Evolutionary conservation across 2,113 vertebrate genomes (phyloP), one percentile per base, ranked within the genome.

Genomic region (Entosphenus tridentatus): DNA sequence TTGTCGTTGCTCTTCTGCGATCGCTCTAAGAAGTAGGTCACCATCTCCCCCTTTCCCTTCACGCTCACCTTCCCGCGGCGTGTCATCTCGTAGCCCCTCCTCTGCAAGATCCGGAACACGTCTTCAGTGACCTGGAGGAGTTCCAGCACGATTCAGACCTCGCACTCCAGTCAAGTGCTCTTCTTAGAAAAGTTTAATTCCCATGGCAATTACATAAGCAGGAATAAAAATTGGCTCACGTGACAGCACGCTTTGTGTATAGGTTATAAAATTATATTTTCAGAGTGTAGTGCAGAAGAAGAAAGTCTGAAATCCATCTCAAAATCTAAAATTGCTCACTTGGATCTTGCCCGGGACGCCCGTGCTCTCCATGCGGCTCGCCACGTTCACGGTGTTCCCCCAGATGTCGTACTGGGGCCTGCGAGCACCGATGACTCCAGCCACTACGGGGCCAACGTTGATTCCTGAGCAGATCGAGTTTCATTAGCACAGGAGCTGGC

Each of bases 381-480:
- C 93, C 75, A 98, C 93, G 8, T 98, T 98, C 69, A 98, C 93
- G 0, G 92, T 98, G 79, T 98, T 96, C 3, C 93, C 93, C 93
- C 93, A 98, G 73, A 98, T 98, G 75, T 98, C 93, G 11, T 98
- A 98, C 74, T 98, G 92, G 10, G 92, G 93, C 71, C 93, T 82
- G 55, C 93, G 82, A 14, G 93, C 93, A 16, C 93, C 93, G 1
- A 98, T 98, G 71, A 98, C 93, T 55, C 93, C 93, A 0, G 93
- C 93, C 69, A 98, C 93, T 71, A 98, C 93, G 0, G 93, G 93
- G 12, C 92, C 93, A 1, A 96, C 86, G 12, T 95, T 98, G 73
- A 98, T 96, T 68, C 93, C 93, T 97, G 69, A 6, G 39, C 39
- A 39, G 39, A 39, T 39, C 39, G 39, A 39, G 39, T 39, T 39